phyloP scores from a whole-genome alignment of 2,888 invertebrate genomes.

The Ochropleura leucogaster region DNA sequence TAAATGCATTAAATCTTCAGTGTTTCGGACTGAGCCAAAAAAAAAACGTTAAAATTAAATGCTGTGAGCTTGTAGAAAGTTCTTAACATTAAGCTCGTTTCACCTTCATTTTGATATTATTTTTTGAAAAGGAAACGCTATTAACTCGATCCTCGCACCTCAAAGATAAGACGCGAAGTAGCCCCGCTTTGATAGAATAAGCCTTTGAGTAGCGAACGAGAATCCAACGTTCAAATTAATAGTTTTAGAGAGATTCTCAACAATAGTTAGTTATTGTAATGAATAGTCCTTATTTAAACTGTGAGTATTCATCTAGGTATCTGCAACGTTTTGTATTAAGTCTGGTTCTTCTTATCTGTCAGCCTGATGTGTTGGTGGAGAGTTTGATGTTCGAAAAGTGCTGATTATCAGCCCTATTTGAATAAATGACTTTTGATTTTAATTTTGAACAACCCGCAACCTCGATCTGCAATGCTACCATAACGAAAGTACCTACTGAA shows the following conservation, averaged over 20 bases:
- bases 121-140: constrained; percentile 41
- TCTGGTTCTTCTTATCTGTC: too few species aligned
- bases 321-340: too few species aligned
- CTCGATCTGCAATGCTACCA: constrained; percentile 14
- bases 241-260: neutral
- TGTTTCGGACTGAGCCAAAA: neutral
- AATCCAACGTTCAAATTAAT: constrained; percentile 18
- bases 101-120: constrained; percentile 29
- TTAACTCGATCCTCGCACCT: constrained; percentile 34
- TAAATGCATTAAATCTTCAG: constrained; percentile 7
- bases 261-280: constrained; percentile 7
- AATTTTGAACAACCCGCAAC: too few species aligned
- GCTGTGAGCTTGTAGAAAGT: constrained; percentile 29
- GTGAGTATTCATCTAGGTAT: neutral
- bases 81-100: constrained; percentile 19
- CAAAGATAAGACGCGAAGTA: constrained; percentile 36
- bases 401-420: too few species aligned
- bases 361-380: too few species aligned
- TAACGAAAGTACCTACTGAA: constrained; percentile 8
- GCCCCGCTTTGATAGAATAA: constrained; percentile 58
- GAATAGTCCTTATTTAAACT: neutral
- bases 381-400: too few species aligned
- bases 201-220: constrained; percentile 52
- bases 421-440: too few species aligned
- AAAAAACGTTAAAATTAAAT: constrained; percentile 5